Percentiles rank a stretch among this genome's conserved stretches.
Evolutionary conservation across 1,140 invertebrate species (phyloP).

Genomic region (Nymphalis io): DNA sequence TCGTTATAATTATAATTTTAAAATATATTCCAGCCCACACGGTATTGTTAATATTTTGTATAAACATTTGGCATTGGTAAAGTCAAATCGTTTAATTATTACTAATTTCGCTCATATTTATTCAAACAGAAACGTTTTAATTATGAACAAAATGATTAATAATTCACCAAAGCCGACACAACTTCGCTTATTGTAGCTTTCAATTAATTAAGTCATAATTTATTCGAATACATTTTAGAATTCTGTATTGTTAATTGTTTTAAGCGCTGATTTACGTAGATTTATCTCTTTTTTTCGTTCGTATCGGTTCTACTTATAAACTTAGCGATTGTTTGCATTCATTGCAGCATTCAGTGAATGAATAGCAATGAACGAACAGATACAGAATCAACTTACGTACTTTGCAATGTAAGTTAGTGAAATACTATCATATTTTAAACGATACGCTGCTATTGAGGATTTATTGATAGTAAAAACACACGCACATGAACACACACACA

Average conservation of each 20-base stretch:
- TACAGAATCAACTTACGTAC: too few species aligned
- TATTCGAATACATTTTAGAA: constrained; percentile 27
- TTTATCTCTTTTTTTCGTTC: not conserved
- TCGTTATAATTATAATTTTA: not conserved
- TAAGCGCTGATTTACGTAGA: not conserved
- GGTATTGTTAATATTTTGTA: not conserved
- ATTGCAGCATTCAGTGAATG: too few species aligned
- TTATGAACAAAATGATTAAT: constrained; percentile 31
- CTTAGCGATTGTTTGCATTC: too few species aligned
- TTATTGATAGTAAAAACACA: too few species aligned
- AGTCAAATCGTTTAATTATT: constrained; percentile 12
- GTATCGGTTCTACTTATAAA: too few species aligned
- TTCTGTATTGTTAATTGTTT: constrained; percentile 9
- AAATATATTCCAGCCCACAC: not conserved
- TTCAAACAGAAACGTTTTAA: constrained; percentile 23
- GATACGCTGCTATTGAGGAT: too few species aligned
- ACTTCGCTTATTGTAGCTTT: constrained; percentile 30
- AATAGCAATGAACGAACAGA: too few species aligned
- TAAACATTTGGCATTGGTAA: not conserved
- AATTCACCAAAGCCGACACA: constrained; percentile 26
- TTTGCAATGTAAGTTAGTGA: too few species aligned
- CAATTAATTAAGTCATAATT: constrained; percentile 29
- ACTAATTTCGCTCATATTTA: constrained; percentile 20
- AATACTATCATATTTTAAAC: too few species aligned
- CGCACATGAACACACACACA: too few species aligned